Evolutionary conservation across 2,888 invertebrate genomes (phyloP).

Genomic region (Escarpia spicata): DNA sequence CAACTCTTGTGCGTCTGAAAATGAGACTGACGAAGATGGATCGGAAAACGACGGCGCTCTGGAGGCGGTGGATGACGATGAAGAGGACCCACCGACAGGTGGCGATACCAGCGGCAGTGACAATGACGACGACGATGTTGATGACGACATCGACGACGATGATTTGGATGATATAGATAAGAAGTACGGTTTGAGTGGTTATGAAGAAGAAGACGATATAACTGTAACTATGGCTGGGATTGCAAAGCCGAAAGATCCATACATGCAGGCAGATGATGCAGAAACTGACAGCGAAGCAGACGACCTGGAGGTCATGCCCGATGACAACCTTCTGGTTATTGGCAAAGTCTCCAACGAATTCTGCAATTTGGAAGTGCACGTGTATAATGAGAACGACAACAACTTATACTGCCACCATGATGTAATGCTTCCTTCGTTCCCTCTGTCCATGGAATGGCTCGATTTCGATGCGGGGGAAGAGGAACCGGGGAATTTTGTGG

Average conservation of each 20-base stretch:
- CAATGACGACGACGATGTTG: constrained; percentile 50
- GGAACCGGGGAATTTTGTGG: constrained; percentile 82
- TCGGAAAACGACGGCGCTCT: constrained; percentile 22
- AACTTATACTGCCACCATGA: constrained; percentile 96
- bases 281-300: constrained; percentile 75
- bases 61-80: constrained; percentile 59
- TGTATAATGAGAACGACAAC: constrained; percentile 88
- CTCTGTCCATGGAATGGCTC: constrained; percentile 91
- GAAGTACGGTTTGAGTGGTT: constrained; percentile 70
- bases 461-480: constrained; percentile 82
- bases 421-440: constrained; percentile 86
- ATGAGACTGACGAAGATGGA: constrained; percentile 24
- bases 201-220: constrained; percentile 54
- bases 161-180: constrained; percentile 78
- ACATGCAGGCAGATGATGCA: constrained; percentile 56
- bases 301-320: constrained; percentile 86
- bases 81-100: constrained; percentile 18
- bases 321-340: constrained; percentile 88
- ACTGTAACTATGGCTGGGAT: constrained; percentile 58
- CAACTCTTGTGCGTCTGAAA: constrained; percentile 23
- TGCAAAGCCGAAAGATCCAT: constrained; percentile 66
- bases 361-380: constrained; percentile 88
- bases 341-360: constrained; percentile 89
- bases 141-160: constrained; percentile 52
- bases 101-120: not conserved